phyloP scores from a whole-genome alignment of 2,888 invertebrate genomes.

The Phengaris alcon region DNA sequence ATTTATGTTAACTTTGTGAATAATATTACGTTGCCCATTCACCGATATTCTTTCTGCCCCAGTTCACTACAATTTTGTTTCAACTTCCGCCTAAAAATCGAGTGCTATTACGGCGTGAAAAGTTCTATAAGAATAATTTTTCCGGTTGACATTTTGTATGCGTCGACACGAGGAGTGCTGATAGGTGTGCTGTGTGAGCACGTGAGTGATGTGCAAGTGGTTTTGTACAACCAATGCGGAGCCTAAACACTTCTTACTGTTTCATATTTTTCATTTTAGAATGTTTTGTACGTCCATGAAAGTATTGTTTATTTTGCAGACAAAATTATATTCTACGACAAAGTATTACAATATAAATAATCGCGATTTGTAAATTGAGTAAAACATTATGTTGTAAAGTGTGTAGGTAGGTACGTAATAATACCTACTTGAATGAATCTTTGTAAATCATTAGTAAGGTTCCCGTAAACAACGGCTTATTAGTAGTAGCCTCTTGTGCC shows the following conservation, averaged over 20 bases:
- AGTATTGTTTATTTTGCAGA: neutral
- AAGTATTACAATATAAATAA: neutral
- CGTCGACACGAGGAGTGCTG: neutral
- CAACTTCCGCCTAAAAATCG: slow-evolving; percentile 19
- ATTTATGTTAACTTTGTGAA: slow-evolving; percentile 34
- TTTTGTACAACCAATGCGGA: neutral
- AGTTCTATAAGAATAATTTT: slow-evolving; percentile 17
- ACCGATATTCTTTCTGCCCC: slow-evolving; percentile 26
- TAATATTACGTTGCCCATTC: slow-evolving; percentile 23
- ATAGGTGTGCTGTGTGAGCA: neutral
- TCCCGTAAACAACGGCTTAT: slow-evolving; percentile 3
- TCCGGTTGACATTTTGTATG: neutral
- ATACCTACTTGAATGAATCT: neutral
- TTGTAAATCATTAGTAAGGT: neutral
- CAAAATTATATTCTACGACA: neutral
- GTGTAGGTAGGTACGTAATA: too few relatives aligned
- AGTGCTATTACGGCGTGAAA: slow-evolving; percentile 22
- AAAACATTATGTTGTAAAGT: neutral
- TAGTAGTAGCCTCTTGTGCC: slow-evolving; percentile 4
- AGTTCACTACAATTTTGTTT: slow-evolving; percentile 28
- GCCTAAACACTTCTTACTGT: neutral
- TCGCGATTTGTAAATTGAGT: neutral
- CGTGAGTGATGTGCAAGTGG: neutral
- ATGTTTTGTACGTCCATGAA: neutral
- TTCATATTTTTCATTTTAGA: neutral